phyloP scores from a whole-genome alignment of 2,113 vertebrate species.

The Nicator chloris region DNA sequence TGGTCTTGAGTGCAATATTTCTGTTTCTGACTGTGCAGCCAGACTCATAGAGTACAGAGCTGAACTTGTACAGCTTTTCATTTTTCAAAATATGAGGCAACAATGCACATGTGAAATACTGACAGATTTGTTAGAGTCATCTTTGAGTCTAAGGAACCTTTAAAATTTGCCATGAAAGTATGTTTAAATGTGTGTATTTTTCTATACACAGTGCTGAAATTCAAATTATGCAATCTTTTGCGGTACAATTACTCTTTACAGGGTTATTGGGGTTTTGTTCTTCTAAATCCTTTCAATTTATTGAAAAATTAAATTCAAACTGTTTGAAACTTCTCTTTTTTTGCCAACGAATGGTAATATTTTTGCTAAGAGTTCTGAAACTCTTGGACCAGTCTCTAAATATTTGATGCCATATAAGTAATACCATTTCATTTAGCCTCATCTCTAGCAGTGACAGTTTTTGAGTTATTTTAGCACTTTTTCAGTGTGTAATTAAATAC shows the following conservation, averaged over 20 bases:
- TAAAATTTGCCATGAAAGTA: not conserved
- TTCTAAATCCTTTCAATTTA: not conserved
- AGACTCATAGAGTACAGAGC: not conserved
- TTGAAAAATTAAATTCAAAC: not conserved
- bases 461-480: not conserved
- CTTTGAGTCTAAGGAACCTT: not conserved
- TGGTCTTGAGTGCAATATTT: constrained; percentile 27
- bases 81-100: not conserved
- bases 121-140: not conserved
- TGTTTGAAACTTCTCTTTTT: not conserved
- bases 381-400: not conserved
- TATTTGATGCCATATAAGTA: constrained; percentile 10
- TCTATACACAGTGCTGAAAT: not conserved
- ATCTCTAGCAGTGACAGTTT: not conserved
- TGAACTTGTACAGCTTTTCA: not conserved
- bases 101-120: not conserved
- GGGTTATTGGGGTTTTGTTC: not conserved
- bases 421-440: not conserved
- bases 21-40: constrained; percentile 4
- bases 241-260: not conserved
- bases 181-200: not conserved
- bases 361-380: constrained; percentile 6
- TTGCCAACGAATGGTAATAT: not conserved
- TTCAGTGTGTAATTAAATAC: not conserved
- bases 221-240: not conserved